Base-by-base conservation (phyloP, 1,140 invertebrate genomes). In the Diprion similis region DNA sequence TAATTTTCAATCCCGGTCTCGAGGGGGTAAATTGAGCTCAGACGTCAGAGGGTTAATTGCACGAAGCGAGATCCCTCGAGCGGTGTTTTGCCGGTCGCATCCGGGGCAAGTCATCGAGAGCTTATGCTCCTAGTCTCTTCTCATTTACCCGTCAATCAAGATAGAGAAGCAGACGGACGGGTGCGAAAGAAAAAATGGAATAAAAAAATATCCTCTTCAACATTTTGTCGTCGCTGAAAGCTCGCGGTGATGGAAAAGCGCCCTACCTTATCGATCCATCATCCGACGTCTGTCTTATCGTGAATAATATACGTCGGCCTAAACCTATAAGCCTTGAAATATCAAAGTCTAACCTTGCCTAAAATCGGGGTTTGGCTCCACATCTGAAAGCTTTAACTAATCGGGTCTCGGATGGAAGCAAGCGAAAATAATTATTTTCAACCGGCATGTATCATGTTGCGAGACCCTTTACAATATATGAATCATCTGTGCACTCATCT, bases 261-360 rank as follows among this genome's bases (percentile, higher is more conserved):
- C 51, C 51, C 51, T 15, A 59, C 51, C 51, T 59, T 59, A 59
- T 59, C 51, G 51, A 59, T 59, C 51, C 51, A 59, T 59, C 51
- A 59, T 59, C 51, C 51, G 51, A 59, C 51, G 51, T 59, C 51
- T 59, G 51, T 59, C 51, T 59, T 59, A 59, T 59, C 51, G 51
- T 59, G 51, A 59, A 59, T 59, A 59, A 59, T 59, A 59, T 59
- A 59, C 9, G 51, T 17, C 51, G 51, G n/a, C 51, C 51, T 59
- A 59, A 59, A 59, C n/a, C 51, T 59, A 59, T 59, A 59, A 59
- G 51, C 51, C n/a, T 59, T 17, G 51, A 59, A 59, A 59, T 59
- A 59, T 17, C 51, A 59, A 59, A 59, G 51, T 9, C 51, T 59
- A 59, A 59, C 51, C 51, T 13, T 17, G 6, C 51, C 51, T 59